These are phyloP conservation scores for Sebastes schlegelii DNA, from an alignment of 2,113 vertebrate species.

Conservation along the genomic window DNA sequence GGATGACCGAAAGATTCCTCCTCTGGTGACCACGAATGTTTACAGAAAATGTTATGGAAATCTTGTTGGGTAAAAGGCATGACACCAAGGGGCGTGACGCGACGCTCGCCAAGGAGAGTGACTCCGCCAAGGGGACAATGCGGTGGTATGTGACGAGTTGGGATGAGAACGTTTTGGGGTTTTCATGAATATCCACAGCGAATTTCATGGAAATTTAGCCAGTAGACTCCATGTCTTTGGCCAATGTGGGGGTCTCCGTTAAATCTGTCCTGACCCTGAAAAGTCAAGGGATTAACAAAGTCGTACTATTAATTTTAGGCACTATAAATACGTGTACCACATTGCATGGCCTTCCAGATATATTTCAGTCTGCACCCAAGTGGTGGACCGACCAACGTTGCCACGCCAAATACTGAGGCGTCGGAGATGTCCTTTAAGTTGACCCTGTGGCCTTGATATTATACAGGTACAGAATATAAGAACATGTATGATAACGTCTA, in stretches of 20 bases:
- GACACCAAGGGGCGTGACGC: no score
- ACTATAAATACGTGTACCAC: no score
- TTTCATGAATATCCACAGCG: background rate
- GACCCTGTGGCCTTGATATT: background rate
- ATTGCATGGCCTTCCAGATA: background rate
- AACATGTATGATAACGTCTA: constrained; percentile 35
- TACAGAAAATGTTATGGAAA: background rate
- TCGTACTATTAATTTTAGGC: background rate
- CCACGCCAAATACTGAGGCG: background rate
- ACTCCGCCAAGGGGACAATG: no score
- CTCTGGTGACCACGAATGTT: background rate
- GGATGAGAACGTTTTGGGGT: background rate
- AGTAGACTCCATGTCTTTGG: background rate
- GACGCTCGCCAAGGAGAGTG: no score
- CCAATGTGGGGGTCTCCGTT: background rate
- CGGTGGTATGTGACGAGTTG: no score
- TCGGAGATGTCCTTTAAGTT: background rate
- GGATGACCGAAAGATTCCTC: background rate
- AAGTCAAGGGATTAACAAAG: background rate
- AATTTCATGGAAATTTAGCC: background rate
- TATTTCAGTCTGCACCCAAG: background rate
- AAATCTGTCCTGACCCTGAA: background rate
- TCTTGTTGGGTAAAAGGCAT: no score
- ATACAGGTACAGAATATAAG: constrained; percentile 10
- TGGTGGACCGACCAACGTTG: background rate